Evolutionary conservation across 2,888 invertebrate genomes (phyloP), one percentile per base, ranked within the genome.

Genomic region (Podabrus alpinus): DNA sequence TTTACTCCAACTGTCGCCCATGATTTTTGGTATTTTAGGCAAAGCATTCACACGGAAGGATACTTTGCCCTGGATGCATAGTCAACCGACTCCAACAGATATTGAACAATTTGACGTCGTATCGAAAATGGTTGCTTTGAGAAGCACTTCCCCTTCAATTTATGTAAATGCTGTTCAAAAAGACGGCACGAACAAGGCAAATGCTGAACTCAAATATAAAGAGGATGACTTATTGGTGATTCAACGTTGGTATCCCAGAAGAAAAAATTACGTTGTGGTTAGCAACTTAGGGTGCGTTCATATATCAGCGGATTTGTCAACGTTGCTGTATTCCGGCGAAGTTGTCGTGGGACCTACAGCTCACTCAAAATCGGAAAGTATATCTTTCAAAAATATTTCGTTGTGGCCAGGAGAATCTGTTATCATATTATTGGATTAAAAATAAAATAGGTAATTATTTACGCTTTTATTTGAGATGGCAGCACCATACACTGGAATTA

Each of bases 211-310:
- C 70, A 91, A 92, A 75, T 90, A 91, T 83, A 90, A 91, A 21
- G 88, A 90, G 59, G 90, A 91, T 64, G 91, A 92, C 82, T 83
- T 90, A 72, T 89, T 95, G 66, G 87, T 95, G 2, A 90, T 95
- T 15, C 95, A 95, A 83, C 89, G 95, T 66, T 93, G 92, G 90
- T 95, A 92, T 86, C 95, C 95, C 0, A 90, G 95, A 15, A 90
- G 94, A 74, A 93, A 94, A 83, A 92, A 94, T 0, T 94, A 93
- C 83, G 93, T 94, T 0, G 91, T 94, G 75, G 91, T 95, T 0
- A 92, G 92, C 1, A 95, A 95, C 88, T 89, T 95, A 2, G 94
- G 93, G 0, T 88, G 85, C 59, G 85, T 85, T 9, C 87, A 89
- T 15, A 90, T 92, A 59, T 90, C 90, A 1, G 91, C 92, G 69